Conservation (phyloP, 2,797 vertebrate species). For the Galagoides demidoff region DNA sequence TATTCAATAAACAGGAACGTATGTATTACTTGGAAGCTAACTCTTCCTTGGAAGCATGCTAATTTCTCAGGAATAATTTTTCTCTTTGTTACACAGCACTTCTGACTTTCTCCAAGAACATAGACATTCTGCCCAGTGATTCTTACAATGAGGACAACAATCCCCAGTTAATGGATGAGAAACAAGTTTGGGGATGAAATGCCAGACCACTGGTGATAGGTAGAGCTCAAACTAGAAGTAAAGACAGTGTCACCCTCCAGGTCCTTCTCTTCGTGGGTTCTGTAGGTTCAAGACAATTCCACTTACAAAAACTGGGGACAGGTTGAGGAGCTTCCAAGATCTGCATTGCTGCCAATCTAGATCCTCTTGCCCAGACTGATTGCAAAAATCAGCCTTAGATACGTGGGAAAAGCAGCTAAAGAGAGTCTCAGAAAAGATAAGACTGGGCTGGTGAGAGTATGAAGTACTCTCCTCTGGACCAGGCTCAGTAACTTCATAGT, state of each 20-base stretch:
- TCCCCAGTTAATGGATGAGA: constrained; percentile 68
- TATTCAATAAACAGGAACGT: not conserved
- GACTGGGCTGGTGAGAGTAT: not conserved
- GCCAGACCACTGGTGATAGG: too few species aligned
- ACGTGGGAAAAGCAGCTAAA: not conserved
- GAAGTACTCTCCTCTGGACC: not conserved
- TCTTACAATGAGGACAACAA: not conserved
- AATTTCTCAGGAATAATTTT: not conserved
- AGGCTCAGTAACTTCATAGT: not conserved
- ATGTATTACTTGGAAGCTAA: not conserved
- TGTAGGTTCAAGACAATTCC: not conserved
- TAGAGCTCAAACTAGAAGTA: not conserved
- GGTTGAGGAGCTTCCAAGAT: not conserved
- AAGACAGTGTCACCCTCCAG: not conserved
- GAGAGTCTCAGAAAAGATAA: not conserved
- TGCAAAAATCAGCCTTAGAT: not conserved
- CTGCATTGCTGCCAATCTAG: not conserved
- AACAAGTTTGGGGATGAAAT: constrained; percentile 33
- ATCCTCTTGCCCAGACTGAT: not conserved
- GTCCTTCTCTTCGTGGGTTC: not conserved
- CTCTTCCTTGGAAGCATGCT: not conserved
- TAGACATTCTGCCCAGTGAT: not conserved
- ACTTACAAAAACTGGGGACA: not conserved
- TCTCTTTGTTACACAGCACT: not conserved
- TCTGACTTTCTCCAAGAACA: not conserved